phyloP scores from a whole-genome alignment of 2,797 vertebrate genomes.

The Xyrichtys novacula region DNA sequence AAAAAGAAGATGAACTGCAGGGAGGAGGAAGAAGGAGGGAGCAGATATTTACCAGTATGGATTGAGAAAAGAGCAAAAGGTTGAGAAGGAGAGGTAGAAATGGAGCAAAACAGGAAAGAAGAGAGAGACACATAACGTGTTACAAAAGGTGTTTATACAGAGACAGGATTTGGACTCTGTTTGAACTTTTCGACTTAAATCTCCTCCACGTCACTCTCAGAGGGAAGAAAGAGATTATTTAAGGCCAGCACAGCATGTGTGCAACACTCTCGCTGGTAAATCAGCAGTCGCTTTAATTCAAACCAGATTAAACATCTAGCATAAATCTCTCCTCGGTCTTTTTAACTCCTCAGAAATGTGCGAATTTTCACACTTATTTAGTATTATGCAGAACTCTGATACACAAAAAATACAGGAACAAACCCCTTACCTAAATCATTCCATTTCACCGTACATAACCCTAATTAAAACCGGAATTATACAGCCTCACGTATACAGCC shows the following conservation, averaged over 20 bases:
- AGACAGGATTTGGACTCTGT: conserved; percentile 11
- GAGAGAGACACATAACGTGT: conserved; percentile 2
- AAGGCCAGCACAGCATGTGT: conserved; percentile 25
- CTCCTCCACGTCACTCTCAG: not conserved
- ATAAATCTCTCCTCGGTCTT: not conserved
- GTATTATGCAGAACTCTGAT: not conserved
- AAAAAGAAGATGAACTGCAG: not conserved
- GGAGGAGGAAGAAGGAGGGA: not conserved
- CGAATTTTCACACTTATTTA: not conserved
- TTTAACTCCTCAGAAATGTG: not conserved
- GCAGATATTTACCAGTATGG: not conserved
- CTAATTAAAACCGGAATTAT: not conserved
- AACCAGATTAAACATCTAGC: conserved; percentile 30
- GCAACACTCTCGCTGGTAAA: conserved; percentile 12
- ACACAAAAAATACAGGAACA: not conserved
- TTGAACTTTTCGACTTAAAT: conserved; percentile 30
- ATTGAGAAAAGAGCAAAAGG: not conserved
- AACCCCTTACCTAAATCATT: not conserved
- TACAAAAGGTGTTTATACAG: conserved; percentile 8
- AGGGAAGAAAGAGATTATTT: conserved; percentile 5
- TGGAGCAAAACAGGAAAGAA: not conserved
- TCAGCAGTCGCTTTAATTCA: conserved; percentile 35
- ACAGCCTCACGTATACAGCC: not conserved
- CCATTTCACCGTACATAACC: no score
- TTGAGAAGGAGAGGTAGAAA: not conserved